Evolutionary conservation across 2,113 vertebrate genomes (phyloP).

Genomic region (Ginglymostoma cirratum): DNA sequence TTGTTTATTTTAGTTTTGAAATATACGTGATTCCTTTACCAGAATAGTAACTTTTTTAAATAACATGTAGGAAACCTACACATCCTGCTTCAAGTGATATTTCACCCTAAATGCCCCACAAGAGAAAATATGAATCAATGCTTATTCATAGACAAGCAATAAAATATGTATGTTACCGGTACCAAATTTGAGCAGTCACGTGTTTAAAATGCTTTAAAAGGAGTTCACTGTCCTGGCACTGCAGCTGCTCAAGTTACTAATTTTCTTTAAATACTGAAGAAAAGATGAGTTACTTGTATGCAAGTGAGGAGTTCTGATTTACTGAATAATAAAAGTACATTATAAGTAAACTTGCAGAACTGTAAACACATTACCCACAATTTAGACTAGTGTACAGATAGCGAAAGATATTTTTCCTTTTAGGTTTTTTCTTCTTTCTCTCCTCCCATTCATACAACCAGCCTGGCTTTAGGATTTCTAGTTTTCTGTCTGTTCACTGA

Average conservation of each 20-base stretch:
- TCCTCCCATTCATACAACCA: background rate
- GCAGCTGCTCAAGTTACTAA: background rate
- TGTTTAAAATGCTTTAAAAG: background rate
- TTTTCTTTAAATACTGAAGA: conserved; percentile 8
- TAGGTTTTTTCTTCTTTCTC: background rate
- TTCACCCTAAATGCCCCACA: background rate
- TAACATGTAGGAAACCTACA: background rate
- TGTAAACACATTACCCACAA: background rate
- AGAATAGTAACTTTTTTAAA: background rate
- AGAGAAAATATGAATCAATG: background rate
- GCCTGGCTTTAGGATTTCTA: background rate
- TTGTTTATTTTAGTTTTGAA: background rate
- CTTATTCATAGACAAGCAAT: no score
- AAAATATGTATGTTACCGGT: no score
- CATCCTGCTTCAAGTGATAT: background rate
- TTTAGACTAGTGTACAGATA: background rate
- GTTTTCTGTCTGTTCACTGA: background rate
- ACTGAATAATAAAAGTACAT: background rate
- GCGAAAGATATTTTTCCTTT: background rate
- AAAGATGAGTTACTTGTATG: background rate
- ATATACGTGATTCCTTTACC: background rate
- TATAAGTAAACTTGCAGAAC: background rate
- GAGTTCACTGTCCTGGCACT: background rate
- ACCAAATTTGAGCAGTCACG: background rate
- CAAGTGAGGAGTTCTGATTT: background rate